phyloP scores from a whole-genome alignment of 2,113 vertebrate species.

The Malurus melanocephalus region DNA sequence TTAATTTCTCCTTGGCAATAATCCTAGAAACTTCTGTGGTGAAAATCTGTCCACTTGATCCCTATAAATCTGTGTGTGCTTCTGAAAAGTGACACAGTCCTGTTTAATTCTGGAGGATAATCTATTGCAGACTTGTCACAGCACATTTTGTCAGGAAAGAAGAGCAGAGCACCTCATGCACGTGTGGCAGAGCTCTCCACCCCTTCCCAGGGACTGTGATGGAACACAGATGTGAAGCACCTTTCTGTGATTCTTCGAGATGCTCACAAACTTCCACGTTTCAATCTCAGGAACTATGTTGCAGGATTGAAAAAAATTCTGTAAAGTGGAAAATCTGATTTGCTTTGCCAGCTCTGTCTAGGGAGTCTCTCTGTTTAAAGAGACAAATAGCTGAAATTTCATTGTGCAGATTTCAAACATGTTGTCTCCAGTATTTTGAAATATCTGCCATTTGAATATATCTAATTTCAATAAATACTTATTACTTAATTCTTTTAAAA shows the following conservation, averaged over 20 bases:
- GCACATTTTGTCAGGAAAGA: neutral
- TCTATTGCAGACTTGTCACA: neutral
- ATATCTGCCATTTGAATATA: neutral
- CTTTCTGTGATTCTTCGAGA: neutral
- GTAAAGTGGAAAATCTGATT: neutral
- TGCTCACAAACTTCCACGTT: neutral
- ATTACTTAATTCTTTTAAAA: neutral
- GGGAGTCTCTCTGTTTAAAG: neutral
- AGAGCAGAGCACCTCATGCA: fast-evolving
- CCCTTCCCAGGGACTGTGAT: fast-evolving
- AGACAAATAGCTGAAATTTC: neutral
- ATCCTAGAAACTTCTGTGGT: neutral
- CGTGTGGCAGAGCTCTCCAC: neutral
- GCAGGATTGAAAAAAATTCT: neutral
- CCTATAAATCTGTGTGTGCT: neutral
- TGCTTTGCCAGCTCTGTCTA: neutral
- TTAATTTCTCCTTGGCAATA: neutral
- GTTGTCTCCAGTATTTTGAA: neutral
- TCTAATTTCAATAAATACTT: neutral
- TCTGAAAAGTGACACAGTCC: neutral
- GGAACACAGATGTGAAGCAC: neutral
- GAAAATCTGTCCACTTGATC: no score
- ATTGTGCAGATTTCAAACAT: neutral
- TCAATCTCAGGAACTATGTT: neutral
- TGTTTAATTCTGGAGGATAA: neutral